A percentile compares a stretch with the other conserved stretches of the same genome.
Evolutionary conservation across 2,113 vertebrate genomes (phyloP).

Genomic region (Rana temporaria): DNA sequence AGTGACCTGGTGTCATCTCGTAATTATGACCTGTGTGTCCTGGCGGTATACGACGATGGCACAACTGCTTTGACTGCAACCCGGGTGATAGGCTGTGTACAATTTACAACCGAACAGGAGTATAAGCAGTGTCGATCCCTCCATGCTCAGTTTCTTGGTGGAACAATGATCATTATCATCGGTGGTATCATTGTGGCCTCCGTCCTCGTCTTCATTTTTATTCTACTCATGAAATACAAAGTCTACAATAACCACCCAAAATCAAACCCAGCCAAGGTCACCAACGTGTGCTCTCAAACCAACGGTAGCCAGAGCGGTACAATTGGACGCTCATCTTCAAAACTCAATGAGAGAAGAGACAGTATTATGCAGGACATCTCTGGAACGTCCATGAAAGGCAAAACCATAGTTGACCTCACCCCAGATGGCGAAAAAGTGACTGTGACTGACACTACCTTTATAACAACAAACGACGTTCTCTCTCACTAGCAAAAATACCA

Average conservation of each 20-base stretch:
- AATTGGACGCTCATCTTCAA: conserved; percentile 69
- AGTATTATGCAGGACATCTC: conserved; percentile 59
- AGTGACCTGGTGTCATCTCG: conserved; percentile 88
- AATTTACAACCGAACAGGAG: conserved; percentile 82
- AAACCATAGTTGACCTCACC: conserved; percentile 51
- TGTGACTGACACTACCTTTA: conserved; percentile 32
- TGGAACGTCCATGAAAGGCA: conserved; percentile 61
- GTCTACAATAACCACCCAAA: conserved; percentile 85
- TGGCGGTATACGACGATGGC: conserved; percentile 85
- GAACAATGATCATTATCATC: conserved; percentile 95
- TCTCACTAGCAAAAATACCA: conserved; percentile 35
- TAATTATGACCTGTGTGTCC: conserved; percentile 88
- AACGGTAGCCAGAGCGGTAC: conserved; percentile 76
- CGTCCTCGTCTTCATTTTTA: conserved; percentile 92
- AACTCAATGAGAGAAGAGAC: conserved; percentile 61
- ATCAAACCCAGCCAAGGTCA: conserved; percentile 73
- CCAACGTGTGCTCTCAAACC: conserved; percentile 76
- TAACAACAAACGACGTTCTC: conserved; percentile 19
- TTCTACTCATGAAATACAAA: conserved; percentile 92
- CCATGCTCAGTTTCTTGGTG: conserved; percentile 89
- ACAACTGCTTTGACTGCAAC: conserved; percentile 84
- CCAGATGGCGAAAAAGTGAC: conserved; percentile 57
- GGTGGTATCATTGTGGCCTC: conserved; percentile 95
- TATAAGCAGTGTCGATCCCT: conserved; percentile 84
- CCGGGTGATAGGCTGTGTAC: conserved; percentile 80